A percentile compares a stretch with the other conserved stretches of the same genome.
Conservation (phyloP, 1,140 invertebrate genomes). For the Aphidius gifuensis region DNA sequence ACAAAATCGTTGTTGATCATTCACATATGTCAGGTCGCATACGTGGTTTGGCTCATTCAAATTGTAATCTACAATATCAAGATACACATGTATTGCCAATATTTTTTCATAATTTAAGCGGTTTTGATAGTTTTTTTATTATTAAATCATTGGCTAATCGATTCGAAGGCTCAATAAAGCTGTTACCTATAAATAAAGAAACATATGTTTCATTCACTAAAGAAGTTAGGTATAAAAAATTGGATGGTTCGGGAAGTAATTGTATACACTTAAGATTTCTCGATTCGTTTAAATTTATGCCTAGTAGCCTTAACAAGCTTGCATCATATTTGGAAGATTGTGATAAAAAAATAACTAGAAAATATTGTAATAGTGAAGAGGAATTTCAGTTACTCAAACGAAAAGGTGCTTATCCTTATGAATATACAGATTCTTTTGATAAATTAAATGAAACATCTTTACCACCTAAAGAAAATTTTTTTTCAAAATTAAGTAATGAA, state of each 20-base stretch:
- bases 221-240: neutral
- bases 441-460: neutral
- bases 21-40: neutral
- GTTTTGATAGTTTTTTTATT: constrained; percentile 13
- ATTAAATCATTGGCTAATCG: neutral
- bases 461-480: neutral
- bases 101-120: constrained; percentile 17
- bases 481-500: neutral
- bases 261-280: neutral
- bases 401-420: neutral
- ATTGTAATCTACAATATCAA: constrained; percentile 24
- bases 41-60: neutral
- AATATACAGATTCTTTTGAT: neutral
- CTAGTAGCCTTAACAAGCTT: constrained; percentile 11
- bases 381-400: too few relatives aligned
- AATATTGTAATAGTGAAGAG: neutral
- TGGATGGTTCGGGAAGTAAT: neutral
- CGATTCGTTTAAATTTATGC: constrained; percentile 4
- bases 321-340: constrained; percentile 8
- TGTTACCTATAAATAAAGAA: neutral
- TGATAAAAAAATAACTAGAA: neutral
- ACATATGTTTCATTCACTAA: neutral
- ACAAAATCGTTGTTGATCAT: too few relatives aligned
- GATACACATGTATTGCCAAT: neutral
- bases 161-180: neutral